Evolutionary conservation across 2,888 invertebrate genomes (phyloP).

Genomic region (Drosophila hamatofila): DNA sequence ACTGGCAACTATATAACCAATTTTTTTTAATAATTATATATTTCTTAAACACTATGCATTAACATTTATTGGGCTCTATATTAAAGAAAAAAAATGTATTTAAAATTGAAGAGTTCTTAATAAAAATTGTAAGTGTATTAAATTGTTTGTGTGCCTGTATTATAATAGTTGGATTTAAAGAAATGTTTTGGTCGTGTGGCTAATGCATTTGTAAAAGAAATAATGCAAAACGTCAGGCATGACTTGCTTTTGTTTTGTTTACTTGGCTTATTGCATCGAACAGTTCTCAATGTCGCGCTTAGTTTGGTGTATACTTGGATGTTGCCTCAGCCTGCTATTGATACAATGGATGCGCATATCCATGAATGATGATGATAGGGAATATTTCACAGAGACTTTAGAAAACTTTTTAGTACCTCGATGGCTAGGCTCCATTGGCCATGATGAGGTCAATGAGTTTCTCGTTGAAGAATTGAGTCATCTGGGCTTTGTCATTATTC

Average conservation of each 20-base stretch:
- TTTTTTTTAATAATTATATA: slow-evolving; percentile 1
- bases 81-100: slow-evolving; percentile 18
- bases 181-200: not conserved
- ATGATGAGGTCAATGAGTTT: slow-evolving; percentile 29
- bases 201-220: slow-evolving; percentile 13
- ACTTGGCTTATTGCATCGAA: not conserved
- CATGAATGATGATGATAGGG: not conserved
- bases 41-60: slow-evolving; percentile 17
- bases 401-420: slow-evolving; percentile 33
- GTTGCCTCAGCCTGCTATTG: slow-evolving; percentile 10
- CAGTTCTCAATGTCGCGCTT: slow-evolving; percentile 15
- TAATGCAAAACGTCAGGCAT: not conserved
- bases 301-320: not conserved
- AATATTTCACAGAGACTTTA: slow-evolving; percentile 36
- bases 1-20: slow-evolving; percentile 17
- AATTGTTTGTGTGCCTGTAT: not conserved
- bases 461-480: slow-evolving; percentile 25
- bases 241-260: not conserved
- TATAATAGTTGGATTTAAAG: too few relatives aligned
- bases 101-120: slow-evolving; percentile 30
- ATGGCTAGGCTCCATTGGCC: slow-evolving; percentile 25
- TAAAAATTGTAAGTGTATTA: slow-evolving; percentile 44
- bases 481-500: slow-evolving; percentile 26
- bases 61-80: slow-evolving; percentile 13
- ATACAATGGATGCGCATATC: not conserved